Evolutionary conservation across 1,140 invertebrate species (phyloP).

Genomic region (Rhopalosiphum maidis): DNA sequence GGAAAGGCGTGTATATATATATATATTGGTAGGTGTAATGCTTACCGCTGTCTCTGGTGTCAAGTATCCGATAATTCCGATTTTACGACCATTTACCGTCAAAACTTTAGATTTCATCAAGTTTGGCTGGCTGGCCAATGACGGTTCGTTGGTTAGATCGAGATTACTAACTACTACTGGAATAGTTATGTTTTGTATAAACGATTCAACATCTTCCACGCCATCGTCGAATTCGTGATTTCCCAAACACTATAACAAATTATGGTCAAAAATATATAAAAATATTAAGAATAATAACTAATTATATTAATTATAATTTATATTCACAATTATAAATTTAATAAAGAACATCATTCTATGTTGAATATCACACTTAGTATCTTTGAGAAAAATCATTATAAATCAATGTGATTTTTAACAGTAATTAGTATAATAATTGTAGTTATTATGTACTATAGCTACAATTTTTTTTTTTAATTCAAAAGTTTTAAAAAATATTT

Average conservation of each 20-base stretch:
- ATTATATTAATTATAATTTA: too few relatives aligned
- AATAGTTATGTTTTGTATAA: conserved; percentile 71
- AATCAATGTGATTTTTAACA: too few relatives aligned
- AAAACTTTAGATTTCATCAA: conserved; percentile 74
- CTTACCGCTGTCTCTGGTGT: conserved; percentile 78
- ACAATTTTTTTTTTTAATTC: too few relatives aligned
- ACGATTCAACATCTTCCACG: conserved; percentile 75
- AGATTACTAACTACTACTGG: conserved; percentile 83
- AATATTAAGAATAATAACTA: background rate
- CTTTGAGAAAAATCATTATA: too few relatives aligned
- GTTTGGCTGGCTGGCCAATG: conserved; percentile 64
- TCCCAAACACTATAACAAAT: conserved; percentile 78
- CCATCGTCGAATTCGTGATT: conserved; percentile 95
- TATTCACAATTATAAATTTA: too few relatives aligned
- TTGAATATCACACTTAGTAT: too few relatives aligned
- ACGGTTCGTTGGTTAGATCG: conserved; percentile 72
- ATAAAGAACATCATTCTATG: too few relatives aligned
- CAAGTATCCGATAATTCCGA: conserved; percentile 89
- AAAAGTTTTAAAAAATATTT: too few relatives aligned
- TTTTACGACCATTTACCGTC: conserved; percentile 68
- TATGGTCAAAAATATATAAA: background rate
- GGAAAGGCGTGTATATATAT: too few relatives aligned
- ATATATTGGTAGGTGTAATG: background rate
- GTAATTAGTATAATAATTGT: too few relatives aligned
- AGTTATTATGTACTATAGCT: too few relatives aligned